phyloP scores from a whole-genome alignment of 2,113 vertebrate genomes.

The Synchiropus splendidus region DNA sequence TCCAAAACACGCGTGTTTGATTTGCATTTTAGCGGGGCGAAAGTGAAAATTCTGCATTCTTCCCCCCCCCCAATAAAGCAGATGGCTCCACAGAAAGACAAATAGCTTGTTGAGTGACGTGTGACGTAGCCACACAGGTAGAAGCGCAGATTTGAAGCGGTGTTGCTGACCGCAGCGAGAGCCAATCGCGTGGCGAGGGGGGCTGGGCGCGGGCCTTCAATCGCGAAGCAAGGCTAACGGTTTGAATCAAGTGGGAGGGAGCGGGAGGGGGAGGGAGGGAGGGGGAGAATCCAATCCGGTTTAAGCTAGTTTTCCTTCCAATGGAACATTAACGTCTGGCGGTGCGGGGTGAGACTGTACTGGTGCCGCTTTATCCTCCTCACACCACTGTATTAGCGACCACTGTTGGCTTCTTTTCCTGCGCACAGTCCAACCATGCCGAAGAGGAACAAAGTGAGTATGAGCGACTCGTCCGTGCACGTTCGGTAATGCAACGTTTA shows the following conservation, averaged over 20 bases:
- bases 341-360: slow-evolving; percentile 57
- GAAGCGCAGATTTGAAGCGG: slow-evolving; percentile 59
- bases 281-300: slow-evolving; percentile 76
- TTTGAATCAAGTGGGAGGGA: slow-evolving; percentile 61
- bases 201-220: slow-evolving; percentile 30
- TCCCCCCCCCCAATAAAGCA: slow-evolving; percentile 17
- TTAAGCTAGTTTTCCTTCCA: slow-evolving; percentile 80
- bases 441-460: slow-evolving; percentile 76
- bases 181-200: slow-evolving; percentile 47
- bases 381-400: slow-evolving; percentile 44
- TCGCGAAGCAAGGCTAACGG: slow-evolving; percentile 62
- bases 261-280: slow-evolving; percentile 63
- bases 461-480: slow-evolving; percentile 45
- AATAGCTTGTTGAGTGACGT: slow-evolving; percentile 55
- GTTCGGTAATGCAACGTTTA: slow-evolving; percentile 24
- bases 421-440: slow-evolving; percentile 69
- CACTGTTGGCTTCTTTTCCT: slow-evolving; percentile 22
- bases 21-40: not conserved
- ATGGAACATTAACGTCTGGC: slow-evolving; percentile 70
- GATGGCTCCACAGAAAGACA: slow-evolving; percentile 30
- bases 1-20: accelerated
- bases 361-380: slow-evolving; percentile 59
- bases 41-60: slow-evolving; percentile 10
- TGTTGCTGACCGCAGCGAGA: slow-evolving; percentile 15
- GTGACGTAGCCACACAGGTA: slow-evolving; percentile 47